Evolutionary conservation across 2,888 invertebrate genomes (phyloP), one percentile per base, ranked within the genome.

Genomic region (Thereva nobilitata): DNA sequence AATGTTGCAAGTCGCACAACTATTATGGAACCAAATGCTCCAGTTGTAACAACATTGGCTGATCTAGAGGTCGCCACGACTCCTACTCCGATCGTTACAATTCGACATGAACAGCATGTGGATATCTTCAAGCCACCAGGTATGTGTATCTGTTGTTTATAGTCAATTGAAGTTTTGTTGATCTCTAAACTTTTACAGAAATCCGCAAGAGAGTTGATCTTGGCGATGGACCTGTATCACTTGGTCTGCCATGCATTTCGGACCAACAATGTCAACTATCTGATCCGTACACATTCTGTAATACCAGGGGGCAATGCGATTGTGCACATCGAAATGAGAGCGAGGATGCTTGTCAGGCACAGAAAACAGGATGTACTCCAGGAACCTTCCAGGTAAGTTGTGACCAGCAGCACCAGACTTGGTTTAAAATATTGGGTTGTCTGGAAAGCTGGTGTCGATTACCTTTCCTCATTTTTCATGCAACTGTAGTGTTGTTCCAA

Each of bases 251-350:
- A 4, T 95, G 95, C 76, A 82, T 85, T 49, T 86, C 86, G 35
- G 89, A 93, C 78, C 82, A 87, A 41, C 92, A 95, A 80, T 95
- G 95, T 76, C 87, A 88, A 74, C 83, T 87, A 72, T 88, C 93
- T 5, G 95, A 95, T 82, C 85, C 89, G 0, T 84, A 89, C 76
- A 89, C 93, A 0, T 82, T 86, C 66, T 95, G 95, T 77, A 81
- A 82, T 85, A 61, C 70, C 37, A 73, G 73, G 2, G 78, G 78
- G 10, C 77, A 84, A 66, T 95, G 95, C 76, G 92, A 94, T 76
- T 95, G 94, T 77, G 82, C 85, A 7, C 80, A 84, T 69, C 82
- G 83, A 55, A 83, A 82, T 9, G 87, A 87, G 70, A 83, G 84
- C 35, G 86, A 87, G 53, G 83, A 83, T 10, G 82, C 84, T 41